phyloP scores from a whole-genome alignment of 2,797 vertebrate genomes.

The Syngnathus acus region DNA sequence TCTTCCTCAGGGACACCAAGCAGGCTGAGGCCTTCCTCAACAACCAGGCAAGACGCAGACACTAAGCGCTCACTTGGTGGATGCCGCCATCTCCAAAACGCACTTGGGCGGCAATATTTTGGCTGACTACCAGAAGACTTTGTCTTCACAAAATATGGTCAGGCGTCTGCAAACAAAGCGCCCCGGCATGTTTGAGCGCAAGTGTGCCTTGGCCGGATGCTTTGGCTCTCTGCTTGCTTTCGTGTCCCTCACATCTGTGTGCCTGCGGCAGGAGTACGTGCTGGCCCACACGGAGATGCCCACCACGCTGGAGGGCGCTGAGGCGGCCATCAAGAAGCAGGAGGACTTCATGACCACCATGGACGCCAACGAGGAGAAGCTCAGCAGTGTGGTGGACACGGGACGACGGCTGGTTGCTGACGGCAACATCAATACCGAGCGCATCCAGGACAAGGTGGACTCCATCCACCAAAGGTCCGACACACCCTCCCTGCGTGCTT shows the following conservation, averaged over 20 bases:
- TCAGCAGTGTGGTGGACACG: constrained; percentile 85
- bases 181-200: no score
- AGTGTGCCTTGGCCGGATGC: no score
- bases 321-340: constrained; percentile 95
- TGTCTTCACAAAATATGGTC: no score
- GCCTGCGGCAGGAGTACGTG: constrained; percentile 82
- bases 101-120: no score
- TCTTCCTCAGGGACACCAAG: constrained; percentile 88
- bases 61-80: no score
- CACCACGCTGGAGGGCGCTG: constrained; percentile 88
- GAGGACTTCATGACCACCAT: constrained; percentile 99
- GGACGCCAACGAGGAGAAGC: constrained; percentile 98
- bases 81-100: no score
- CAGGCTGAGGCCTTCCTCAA: constrained; percentile 79
- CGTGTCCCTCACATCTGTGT: background rate
- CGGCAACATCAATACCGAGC: constrained; percentile 83
- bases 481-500: background rate
- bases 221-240: no score
- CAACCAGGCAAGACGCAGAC: constrained; percentile 70
- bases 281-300: constrained; percentile 97
- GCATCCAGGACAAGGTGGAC: constrained; percentile 86
- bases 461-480: constrained; percentile 90
- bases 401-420: constrained; percentile 90
- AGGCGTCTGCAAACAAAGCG: no score
- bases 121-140: no score